Conservation (phyloP, 2,888 invertebrate species). For the Asteroscopus sphinx region DNA sequence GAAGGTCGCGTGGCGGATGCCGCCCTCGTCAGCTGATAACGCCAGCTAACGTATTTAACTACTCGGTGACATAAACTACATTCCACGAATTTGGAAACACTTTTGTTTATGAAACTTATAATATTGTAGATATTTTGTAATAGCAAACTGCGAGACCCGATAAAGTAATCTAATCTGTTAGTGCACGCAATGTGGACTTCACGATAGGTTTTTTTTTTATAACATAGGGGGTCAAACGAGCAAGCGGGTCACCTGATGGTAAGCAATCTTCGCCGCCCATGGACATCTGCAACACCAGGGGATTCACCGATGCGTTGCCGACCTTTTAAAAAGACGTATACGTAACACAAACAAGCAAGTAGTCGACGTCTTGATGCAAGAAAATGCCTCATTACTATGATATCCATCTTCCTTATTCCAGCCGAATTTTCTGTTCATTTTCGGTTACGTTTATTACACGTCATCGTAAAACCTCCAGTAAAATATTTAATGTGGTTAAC, state of each 20-base stretch:
- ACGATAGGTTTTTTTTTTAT: slow-evolving; percentile 34
- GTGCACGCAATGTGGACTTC: slow-evolving; percentile 50
- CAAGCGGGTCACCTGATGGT: too few species aligned
- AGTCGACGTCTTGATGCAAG: slow-evolving; percentile 21
- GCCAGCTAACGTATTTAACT: slow-evolving; percentile 55
- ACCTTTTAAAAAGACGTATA: too few species aligned
- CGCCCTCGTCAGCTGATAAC: slow-evolving; percentile 76
- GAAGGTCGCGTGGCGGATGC: slow-evolving; percentile 78
- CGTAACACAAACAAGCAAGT: slow-evolving; percentile 29
- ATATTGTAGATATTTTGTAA: slow-evolving; percentile 37
- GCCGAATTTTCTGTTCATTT: slow-evolving; percentile 3
- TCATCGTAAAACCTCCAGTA: slow-evolving; percentile 23
- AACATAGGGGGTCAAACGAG: too few species aligned
- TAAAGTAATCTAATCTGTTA: slow-evolving; percentile 43
- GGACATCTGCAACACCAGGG: too few species aligned
- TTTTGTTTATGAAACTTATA: slow-evolving; percentile 28
- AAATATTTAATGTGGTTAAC: slow-evolving; percentile 37
- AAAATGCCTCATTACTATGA: slow-evolving; percentile 35
- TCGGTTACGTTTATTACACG: slow-evolving; percentile 3
- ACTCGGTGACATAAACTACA: slow-evolving; percentile 50
- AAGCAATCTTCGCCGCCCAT: too few species aligned
- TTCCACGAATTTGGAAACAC: slow-evolving; percentile 40
- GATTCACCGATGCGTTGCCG: too few species aligned
- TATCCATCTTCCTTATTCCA: slow-evolving; percentile 19
- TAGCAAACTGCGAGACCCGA: slow-evolving; percentile 22